phyloP scores from a whole-genome alignment of 1,140 invertebrate species.

The Gryon sp. region DNA sequence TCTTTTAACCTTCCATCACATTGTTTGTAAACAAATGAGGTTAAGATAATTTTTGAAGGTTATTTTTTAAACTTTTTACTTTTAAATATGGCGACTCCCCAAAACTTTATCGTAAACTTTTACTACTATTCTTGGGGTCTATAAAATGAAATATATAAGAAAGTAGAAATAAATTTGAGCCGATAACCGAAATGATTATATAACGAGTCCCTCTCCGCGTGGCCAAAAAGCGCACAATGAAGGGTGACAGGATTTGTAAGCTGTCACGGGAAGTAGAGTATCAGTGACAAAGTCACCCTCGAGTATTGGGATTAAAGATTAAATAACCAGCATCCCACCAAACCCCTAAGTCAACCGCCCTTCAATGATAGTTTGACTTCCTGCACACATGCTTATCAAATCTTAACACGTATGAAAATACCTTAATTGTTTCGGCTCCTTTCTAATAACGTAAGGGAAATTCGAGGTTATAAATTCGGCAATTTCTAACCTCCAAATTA shows the following conservation, averaged over 20 bases:
- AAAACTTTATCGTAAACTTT: too few species aligned
- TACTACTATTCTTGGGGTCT: too few species aligned
- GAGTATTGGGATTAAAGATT: conserved; percentile 78
- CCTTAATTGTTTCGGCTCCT: conserved; percentile 37
- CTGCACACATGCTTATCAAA: conserved; percentile 64
- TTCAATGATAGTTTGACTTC: conserved; percentile 47
- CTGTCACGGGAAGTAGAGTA: conserved; percentile 63
- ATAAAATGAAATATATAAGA: too few species aligned
- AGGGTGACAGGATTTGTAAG: conserved; percentile 64
- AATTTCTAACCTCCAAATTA: too few species aligned
- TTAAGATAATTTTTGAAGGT: too few species aligned
- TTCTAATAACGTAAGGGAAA: not conserved
- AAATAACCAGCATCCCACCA: conserved; percentile 77
- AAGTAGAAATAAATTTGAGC: conserved; percentile 60
- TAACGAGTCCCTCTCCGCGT: conserved; percentile 54
- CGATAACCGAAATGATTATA: conserved; percentile 58
- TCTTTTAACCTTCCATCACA: too few species aligned
- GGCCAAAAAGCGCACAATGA: conserved; percentile 23
- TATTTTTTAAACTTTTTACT: too few species aligned
- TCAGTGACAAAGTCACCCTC: conserved; percentile 74
- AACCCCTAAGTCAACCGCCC: conserved; percentile 63
- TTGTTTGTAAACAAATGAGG: too few species aligned
- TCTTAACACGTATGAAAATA: conserved; percentile 58
- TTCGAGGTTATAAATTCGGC: too few species aligned
- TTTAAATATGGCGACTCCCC: too few species aligned